Evolutionary conservation across 1,140 invertebrate genomes (phyloP), one percentile per base, ranked within the genome.

Genomic region (Drosophila bocqueti): DNA sequence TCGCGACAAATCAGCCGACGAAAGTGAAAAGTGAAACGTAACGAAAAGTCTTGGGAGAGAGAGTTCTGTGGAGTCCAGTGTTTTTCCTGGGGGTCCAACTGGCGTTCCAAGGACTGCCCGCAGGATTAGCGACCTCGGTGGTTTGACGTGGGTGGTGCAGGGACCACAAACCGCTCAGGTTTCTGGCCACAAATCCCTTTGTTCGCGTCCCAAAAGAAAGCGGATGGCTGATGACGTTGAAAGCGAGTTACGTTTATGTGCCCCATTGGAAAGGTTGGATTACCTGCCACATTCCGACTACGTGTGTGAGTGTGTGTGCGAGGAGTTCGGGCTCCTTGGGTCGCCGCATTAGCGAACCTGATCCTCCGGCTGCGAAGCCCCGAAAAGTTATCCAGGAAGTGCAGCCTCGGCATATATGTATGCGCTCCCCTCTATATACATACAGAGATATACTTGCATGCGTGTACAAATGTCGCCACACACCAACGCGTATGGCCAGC

Each of bases 11-110:
- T 45, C n/a, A 21, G n/a, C 16, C 49, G 38, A 73, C 18, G 34
- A 52, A 31, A 81, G 74, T 83, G 76, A 86, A 87, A 87, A 87
- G 83, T 87, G 83, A 87, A 87, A 87, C 83, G 83, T 87, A 87
- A 87, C 84, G 64, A 77, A 52, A 79, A 69, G 49, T 62, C 26
- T 31, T 54, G 42, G 72, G 26, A n/a, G 24, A 38, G 65, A 69
- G 67, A 69, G 67, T 79, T 72, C 29, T n/a, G 67, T 47, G 67
- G 29, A 73, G 68, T n/a, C 49, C 34, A 38, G 52, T 59, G 61
- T 50, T 57, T 59, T 42, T 57, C 38, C 42, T 69, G 40, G 38
- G 64, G 34, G n/a, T 24, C 50, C 16, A 45, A 26, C 43, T 34
- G 36, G 11, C 21, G 16, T 46, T 67, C 50, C 50, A 64, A 71